Evolutionary conservation across 2,888 invertebrate genomes (phyloP).

Genomic region (Brachylomia viminalis): DNA sequence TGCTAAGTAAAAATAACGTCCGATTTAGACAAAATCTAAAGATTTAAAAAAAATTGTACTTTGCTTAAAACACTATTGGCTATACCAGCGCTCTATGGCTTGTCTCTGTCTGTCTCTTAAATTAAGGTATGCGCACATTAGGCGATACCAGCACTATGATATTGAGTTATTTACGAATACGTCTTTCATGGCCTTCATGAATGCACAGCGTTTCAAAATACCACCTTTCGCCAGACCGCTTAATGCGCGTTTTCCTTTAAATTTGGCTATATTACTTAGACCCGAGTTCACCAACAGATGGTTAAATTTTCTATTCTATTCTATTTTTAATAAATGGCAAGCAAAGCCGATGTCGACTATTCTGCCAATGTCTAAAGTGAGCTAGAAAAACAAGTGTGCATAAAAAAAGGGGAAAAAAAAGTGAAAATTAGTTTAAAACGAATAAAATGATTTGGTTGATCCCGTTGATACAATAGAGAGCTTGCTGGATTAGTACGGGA

Average conservation of each 20-base stretch:
- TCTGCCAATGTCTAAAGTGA: too few relatives aligned
- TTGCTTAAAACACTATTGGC: not conserved
- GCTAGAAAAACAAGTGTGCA: too few relatives aligned
- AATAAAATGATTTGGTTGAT: too few relatives aligned
- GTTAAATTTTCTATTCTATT: too few relatives aligned
- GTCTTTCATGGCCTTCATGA: not conserved
- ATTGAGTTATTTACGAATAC: not conserved
- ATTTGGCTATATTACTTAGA: not conserved
- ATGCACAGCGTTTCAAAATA: not conserved
- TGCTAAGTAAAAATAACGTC: not conserved
- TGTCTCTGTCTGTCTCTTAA: not conserved
- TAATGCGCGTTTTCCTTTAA: not conserved
- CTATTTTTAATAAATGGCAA: too few relatives aligned
- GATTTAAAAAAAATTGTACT: not conserved
- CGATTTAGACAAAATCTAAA: not conserved
- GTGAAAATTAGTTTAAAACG: too few relatives aligned
- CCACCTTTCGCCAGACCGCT: too few relatives aligned
- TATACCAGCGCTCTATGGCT: slow-evolving; percentile 1
- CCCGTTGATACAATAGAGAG: too few relatives aligned
- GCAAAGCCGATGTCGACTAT: too few relatives aligned
- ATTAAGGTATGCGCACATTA: not conserved
- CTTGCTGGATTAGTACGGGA: too few relatives aligned
- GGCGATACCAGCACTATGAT: not conserved
- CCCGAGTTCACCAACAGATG: too few relatives aligned
- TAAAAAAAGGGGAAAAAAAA: too few relatives aligned